Base-by-base conservation (phyloP, 92 coral and sea anemone species). In the Montipora capitata region DNA sequence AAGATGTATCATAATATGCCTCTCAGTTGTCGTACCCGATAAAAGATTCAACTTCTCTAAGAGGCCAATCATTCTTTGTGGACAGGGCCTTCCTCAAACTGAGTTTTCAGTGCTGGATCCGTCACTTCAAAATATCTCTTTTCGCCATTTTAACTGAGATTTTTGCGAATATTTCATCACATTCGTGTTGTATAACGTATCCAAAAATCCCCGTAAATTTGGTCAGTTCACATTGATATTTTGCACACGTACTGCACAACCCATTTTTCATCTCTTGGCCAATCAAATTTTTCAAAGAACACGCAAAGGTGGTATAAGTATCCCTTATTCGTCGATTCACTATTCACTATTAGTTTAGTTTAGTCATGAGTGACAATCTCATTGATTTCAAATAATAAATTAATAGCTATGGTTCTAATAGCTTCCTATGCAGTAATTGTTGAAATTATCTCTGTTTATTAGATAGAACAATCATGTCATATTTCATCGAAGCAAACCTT, bases 391-490 rank as follows among this genome's bases (percentile, higher is more conserved):
- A 58, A 58, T 58, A 58, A 58, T 58, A 58, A 58, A 58, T 13
- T 58, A 58, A 58, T 5, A 58, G 64, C 64, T 58, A 15, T 58
- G 64, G 64, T 58, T 13, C 64, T 58, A 58, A 58, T 58, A 58
- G 64, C 17, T 4, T 48, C 52, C 52, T 11, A 2, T 58, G 64
- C 64, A 58, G 64, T 58, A 58, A 58, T 9, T 4, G 64, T 13
- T 58, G 64, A 58, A 58, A 58, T 58, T 58, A 70, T 41, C 52
- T 11, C 35, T 41, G 17, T 70, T 41, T 70, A 42, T 41, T 70
- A 39, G 14, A 35, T 11, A 70, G 75, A 41, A 70, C 75, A 70
- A 11, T 42, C 75, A 41, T 70, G 75, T 70, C 54, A 41, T 70
- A 70, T 41, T 70, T 70, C 15, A 70, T 14, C 10, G 18, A 70